A percentile compares a stretch with the other conserved stretches of the same genome.
phyloP scores from a whole-genome alignment of 1,140 invertebrate genomes.

The Heliconius himera region DNA sequence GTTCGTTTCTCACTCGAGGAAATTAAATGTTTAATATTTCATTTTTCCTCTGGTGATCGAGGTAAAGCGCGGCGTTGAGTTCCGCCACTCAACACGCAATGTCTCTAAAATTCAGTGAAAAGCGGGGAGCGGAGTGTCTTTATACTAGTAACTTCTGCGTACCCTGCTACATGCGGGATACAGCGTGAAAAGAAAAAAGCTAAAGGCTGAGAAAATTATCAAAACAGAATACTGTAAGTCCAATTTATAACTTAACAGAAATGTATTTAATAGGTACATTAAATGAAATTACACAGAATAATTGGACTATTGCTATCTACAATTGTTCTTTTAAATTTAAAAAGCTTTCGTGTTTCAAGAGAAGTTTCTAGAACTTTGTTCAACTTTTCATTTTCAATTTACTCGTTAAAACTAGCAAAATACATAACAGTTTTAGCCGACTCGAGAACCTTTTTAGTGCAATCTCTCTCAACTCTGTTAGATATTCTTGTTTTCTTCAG shows the following conservation, averaged over 20 bases:
- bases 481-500: not conserved
- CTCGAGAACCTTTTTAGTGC: not conserved
- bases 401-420: slow-evolving; percentile 1
- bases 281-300: not conserved
- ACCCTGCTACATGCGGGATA: not conserved
- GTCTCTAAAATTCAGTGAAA: too few species aligned
- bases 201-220: not conserved
- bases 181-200: not conserved
- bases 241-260: not conserved
- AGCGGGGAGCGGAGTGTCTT: too few species aligned
- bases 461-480: not conserved
- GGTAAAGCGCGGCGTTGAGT: too few species aligned
- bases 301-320: not conserved
- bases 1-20: too few species aligned
- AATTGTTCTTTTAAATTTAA: slow-evolving; percentile 1
- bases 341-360: not conserved
- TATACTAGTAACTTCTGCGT: too few species aligned
- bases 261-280: not conserved
- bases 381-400: slow-evolving; percentile 8
- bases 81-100: too few species aligned
- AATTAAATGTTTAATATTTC: too few species aligned
- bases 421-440: not conserved
- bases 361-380: not conserved
- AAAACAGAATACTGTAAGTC: not conserved
- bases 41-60: too few species aligned